These are phyloP conservation scores for Pseudopodoces humilis DNA, from an alignment of 2,113 vertebrate species.

Conservation along the genomic window DNA sequence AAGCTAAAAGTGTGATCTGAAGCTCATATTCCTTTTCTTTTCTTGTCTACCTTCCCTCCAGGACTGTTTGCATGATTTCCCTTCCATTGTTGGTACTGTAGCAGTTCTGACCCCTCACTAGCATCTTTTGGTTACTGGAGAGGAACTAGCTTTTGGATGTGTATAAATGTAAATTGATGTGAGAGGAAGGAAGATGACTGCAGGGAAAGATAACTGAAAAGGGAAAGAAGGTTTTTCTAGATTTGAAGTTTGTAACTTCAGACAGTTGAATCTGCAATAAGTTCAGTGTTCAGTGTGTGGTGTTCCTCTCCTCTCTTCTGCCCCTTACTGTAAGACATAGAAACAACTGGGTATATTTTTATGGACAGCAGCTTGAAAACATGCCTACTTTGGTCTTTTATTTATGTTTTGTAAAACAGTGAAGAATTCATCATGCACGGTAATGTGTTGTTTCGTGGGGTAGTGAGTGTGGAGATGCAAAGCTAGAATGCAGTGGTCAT, in stretches of 20 bases:
- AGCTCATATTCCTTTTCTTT: neutral
- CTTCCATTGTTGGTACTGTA: neutral
- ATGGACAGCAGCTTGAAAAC: neutral
- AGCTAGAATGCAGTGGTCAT: neutral
- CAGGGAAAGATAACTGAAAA: neutral
- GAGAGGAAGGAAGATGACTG: neutral
- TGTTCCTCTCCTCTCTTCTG: neutral
- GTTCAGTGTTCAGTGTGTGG: accelerated
- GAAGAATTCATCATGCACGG: neutral
- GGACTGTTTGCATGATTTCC: neutral
- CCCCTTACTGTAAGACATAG: neutral
- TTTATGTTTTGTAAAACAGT: neutral
- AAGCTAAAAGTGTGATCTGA: neutral
- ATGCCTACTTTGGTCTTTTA: neutral
- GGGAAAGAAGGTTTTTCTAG: neutral
- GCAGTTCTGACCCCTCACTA: neutral
- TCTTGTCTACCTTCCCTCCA: neutral
- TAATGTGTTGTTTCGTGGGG: neutral
- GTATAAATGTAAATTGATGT: neutral
- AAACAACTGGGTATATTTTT: neutral
- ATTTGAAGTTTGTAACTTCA: neutral
- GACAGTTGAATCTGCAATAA: neutral
- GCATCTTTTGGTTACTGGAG: neutral
- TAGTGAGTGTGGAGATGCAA: neutral
- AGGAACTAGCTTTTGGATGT: neutral